These are phyloP conservation scores for Alligator mississippiensis DNA, from an alignment of 2,113 vertebrate genomes.

Conservation along the genomic window DNA sequence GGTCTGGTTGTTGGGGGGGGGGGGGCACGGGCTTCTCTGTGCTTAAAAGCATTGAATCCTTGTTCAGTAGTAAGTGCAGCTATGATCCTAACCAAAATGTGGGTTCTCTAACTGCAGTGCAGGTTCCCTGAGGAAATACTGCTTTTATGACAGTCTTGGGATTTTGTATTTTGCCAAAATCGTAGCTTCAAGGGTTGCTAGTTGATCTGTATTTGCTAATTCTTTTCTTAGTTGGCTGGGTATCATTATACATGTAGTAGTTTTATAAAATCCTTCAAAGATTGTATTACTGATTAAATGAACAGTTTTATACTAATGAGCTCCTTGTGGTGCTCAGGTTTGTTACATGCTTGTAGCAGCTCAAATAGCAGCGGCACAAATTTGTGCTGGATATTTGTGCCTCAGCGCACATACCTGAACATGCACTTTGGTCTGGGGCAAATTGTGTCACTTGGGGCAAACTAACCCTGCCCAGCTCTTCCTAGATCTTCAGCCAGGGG, in stretches of 20 bases:
- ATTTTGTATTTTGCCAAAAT: background rate
- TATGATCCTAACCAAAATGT: background rate
- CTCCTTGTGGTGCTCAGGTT: too few species aligned
- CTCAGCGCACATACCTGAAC: too few species aligned
- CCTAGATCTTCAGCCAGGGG: too few species aligned
- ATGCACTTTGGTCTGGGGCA: too few species aligned
- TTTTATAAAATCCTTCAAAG: background rate
- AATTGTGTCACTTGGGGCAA: too few species aligned
- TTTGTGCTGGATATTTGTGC: too few species aligned
- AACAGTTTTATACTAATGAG: too few species aligned
- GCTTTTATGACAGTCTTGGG: background rate
- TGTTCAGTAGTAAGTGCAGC: background rate
- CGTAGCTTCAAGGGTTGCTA: background rate
- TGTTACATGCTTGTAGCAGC: too few species aligned
- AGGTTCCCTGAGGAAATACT: background rate
- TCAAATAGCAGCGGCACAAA: too few species aligned
- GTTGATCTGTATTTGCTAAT: background rate
- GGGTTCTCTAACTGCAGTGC: background rate
- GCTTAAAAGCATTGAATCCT: background rate
- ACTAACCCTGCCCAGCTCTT: too few species aligned
- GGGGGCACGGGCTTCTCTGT: background rate
- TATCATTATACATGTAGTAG: background rate
- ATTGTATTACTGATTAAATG: background rate
- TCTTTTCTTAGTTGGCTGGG: background rate
- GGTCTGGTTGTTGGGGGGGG: background rate